phyloP scores from a whole-genome alignment of 2,797 vertebrate species.

The Falco rusticolus region DNA sequence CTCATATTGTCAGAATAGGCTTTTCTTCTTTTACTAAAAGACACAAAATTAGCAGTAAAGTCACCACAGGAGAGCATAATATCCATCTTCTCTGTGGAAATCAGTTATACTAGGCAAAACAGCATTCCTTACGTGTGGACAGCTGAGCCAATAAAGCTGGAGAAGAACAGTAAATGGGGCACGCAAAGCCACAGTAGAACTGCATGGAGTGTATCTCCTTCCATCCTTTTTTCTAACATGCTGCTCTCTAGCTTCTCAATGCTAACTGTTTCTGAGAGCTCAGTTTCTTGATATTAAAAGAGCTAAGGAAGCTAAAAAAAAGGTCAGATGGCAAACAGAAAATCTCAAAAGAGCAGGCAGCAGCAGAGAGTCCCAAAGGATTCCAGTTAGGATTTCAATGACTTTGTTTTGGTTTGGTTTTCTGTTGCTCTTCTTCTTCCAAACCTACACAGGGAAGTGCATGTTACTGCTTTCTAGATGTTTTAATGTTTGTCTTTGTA shows the following conservation, averaged over 20 bases:
- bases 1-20: not conserved
- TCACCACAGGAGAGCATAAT: not conserved
- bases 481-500: not conserved
- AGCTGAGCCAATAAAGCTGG: not conserved
- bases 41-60: not conserved
- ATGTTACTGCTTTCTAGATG: not conserved
- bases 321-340: not conserved
- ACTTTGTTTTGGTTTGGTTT: too few relatives aligned
- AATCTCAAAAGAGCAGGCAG: not conserved
- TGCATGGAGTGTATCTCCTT: not conserved
- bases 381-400: not conserved
- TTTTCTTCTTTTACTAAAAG: not conserved
- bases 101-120: not conserved
- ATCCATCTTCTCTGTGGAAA: not conserved
- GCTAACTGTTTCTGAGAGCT: not conserved
- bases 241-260: not conserved
- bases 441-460: not conserved
- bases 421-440: not conserved
- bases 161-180: not conserved
- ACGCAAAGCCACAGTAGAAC: not conserved
- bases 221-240: not conserved
- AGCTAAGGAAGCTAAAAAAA: not conserved
- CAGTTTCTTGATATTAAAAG: not conserved
- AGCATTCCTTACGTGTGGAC: not conserved
- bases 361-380: not conserved